These are phyloP conservation scores for Lontra canadensis DNA, from an alignment of 2,113 vertebrate species.

Conservation along the genomic window DNA sequence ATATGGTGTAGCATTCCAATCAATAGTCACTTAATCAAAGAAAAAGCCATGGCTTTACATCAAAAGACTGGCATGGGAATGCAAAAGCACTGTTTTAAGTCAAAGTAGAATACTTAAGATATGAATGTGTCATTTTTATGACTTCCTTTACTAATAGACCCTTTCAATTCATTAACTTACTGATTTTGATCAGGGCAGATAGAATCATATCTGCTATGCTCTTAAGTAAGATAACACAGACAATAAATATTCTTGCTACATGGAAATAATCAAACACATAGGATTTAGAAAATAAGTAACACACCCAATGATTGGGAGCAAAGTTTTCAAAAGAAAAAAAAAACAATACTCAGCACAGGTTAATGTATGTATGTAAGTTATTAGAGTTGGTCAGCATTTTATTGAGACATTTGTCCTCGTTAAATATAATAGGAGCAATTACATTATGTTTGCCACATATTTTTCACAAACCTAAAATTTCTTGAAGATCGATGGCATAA, in stretches of 20 bases:
- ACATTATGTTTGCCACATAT: neutral
- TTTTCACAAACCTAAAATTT: neutral
- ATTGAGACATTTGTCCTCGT: neutral
- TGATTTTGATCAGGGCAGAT: neutral
- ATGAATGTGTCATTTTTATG: slow-evolving; percentile 4
- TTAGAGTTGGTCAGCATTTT: neutral
- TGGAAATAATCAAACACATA: neutral
- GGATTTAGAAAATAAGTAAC: neutral
- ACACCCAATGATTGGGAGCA: neutral
- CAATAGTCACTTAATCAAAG: slow-evolving; percentile 15
- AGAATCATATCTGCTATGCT: neutral
- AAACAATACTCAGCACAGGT: neutral
- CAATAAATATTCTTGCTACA: neutral
- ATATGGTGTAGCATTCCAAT: neutral
- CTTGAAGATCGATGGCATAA: neutral
- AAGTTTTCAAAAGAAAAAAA: neutral
- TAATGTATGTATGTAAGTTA: neutral
- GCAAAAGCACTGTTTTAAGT: neutral
- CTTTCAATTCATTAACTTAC: neutral
- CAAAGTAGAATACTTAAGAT: neutral
- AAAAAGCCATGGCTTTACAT: neutral
- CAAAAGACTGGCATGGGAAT: neutral
- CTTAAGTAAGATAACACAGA: neutral
- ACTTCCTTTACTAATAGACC: neutral
- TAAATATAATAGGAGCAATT: neutral